Base-by-base conservation (phyloP, 2,797 vertebrate genomes). In the Petrocephalus schoutedeni region DNA sequence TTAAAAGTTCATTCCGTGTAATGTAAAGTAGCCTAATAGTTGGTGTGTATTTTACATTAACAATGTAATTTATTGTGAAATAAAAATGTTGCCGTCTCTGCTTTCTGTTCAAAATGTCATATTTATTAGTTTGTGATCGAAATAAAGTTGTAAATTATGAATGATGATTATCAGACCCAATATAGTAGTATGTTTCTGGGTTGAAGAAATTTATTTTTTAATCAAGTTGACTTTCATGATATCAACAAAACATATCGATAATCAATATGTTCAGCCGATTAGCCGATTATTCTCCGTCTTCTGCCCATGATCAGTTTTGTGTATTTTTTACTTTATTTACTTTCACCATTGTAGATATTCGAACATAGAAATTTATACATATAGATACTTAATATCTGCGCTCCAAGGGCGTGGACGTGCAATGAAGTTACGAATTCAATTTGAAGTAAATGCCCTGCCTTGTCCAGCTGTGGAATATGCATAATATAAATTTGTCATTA, bases 221-320 rank as follows among this genome's bases (percentile, higher is more conserved):
- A 84, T 53, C 84, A 74, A 41, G 41, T 23, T 21, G 8, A 41
- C 77, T 41, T 53, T 83, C 19, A 23, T 53, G 8, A 49, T 82
- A 5, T 82, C 71, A 58, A 58, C 59, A 82, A 82, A 19, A 87
- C 83, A 16, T 36, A 90, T 91, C 90, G 90, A 89, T 92, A 91
- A 91, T 89, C 86, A 36, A 85, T 86, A 61, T 87, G 87, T 88
- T 87, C 36, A 87, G 49, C 87, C 53, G 67, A 74, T 74, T 32
- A 32, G 10, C 28, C 28, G 28, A 28, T 28, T 45, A 77, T 77
- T 77, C 4, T 14, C 36, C 4, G 12, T 36, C 32, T 67, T 67
- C 61, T 67, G 61, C 10, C 28, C 10, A 67, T 77, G 36, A 16
- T 77, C 36, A 77, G 36, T 41, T 77, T 77, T 45, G 6, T 77